A percentile compares a stretch with the other conserved stretches of the same genome.
phyloP scores from a whole-genome alignment of 2,797 vertebrate species.

The Petrocephalus schoutedeni region DNA sequence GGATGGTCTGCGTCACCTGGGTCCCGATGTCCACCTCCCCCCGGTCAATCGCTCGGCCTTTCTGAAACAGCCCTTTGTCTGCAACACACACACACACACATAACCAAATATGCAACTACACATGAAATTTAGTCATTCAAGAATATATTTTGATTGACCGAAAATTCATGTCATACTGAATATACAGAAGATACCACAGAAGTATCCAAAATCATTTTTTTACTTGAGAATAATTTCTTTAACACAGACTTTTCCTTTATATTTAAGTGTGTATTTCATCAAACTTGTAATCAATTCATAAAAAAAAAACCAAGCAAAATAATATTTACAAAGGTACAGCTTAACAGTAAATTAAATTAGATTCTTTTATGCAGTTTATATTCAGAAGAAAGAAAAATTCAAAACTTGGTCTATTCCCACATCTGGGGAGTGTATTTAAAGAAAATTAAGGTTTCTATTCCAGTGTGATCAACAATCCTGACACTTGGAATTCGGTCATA shows the following conservation, averaged over 20 bases:
- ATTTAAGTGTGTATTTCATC: not conserved
- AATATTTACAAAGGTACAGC: not conserved
- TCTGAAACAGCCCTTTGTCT: constrained; percentile 70
- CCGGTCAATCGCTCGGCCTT: constrained; percentile 84
- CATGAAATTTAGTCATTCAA: not conserved
- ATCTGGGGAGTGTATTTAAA: not conserved
- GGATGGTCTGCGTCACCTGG: constrained; percentile 87
- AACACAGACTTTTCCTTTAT: not conserved
- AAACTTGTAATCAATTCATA: not conserved
- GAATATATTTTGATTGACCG: not conserved
- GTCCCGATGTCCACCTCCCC: constrained; percentile 88
- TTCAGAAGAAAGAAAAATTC: not conserved
- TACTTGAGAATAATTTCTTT: not conserved
- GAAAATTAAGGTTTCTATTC: not conserved
- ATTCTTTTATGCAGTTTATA: not conserved
- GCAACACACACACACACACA: constrained; percentile 31
- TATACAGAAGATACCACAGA: no score
- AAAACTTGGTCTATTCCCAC: not conserved
- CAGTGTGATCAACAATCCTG: not conserved
- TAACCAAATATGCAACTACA: constrained; percentile 18
- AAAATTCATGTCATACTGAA: no score
- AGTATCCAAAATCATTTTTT: no score
- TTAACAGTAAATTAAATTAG: not conserved
- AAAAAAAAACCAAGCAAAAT: not conserved
- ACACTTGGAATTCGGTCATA: not conserved